A percentile compares a stretch with the other conserved stretches of the same genome.
Conservation (phyloP, 2,113 vertebrate genomes). For the Myiagra hebetior region DNA sequence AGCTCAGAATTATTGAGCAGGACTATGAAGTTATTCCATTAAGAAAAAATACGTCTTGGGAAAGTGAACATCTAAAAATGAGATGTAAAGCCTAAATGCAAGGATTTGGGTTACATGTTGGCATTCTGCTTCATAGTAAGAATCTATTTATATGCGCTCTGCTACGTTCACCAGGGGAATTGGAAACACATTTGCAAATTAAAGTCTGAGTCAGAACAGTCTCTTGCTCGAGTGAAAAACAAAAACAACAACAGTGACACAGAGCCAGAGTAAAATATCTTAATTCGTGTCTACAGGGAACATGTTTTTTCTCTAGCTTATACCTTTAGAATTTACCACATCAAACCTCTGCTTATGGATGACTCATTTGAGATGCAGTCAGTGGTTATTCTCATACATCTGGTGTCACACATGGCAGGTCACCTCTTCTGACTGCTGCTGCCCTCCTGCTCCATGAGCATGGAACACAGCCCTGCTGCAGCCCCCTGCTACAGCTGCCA, state of each 20-base stretch:
- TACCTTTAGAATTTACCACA: neutral
- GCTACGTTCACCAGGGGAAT: neutral
- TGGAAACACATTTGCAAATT: conserved; percentile 38
- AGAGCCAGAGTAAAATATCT: conserved; percentile 17
- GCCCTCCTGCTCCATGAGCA: neutral
- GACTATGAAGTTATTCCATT: neutral
- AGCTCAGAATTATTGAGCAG: neutral
- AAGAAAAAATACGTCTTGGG: neutral
- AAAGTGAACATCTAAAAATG: neutral
- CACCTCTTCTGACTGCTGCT: neutral
- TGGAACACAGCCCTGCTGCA: neutral
- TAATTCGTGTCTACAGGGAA: neutral
- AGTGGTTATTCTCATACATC: neutral
- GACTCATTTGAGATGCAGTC: neutral
- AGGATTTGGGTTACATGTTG: conserved; percentile 9
- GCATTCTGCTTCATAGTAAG: neutral
- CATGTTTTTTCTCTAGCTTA: neutral
- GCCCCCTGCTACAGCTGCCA: neutral
- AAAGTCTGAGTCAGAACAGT: conserved; percentile 40
- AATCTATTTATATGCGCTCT: neutral
- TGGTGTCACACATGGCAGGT: neutral
- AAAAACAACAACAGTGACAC: conserved; percentile 1
- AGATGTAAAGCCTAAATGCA: neutral
- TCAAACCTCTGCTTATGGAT: neutral
- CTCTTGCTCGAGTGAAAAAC: conserved; percentile 1